Evolutionary conservation across 1,140 invertebrate genomes (phyloP).

Genomic region (Aphis craccivora): DNA sequence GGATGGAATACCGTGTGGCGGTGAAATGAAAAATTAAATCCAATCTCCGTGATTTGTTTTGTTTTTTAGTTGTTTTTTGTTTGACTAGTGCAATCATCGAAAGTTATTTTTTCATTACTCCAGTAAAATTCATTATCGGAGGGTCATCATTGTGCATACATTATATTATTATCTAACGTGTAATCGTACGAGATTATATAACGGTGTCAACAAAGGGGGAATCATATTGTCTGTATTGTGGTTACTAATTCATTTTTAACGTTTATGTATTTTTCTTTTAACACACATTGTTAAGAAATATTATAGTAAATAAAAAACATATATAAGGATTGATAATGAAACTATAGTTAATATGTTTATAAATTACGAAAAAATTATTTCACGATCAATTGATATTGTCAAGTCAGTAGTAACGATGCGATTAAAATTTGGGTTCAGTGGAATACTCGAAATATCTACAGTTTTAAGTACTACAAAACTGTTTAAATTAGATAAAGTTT

Average conservation of each 20-base stretch:
- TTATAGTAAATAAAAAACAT: neutral
- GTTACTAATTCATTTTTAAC: neutral
- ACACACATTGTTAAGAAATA: neutral
- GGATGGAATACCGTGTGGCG: slow-evolving; percentile 18
- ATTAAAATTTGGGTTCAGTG: neutral
- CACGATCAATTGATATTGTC: neutral
- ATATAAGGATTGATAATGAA: neutral
- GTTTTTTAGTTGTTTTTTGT: slow-evolving; percentile 22
- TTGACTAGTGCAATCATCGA: neutral
- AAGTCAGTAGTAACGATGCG: neutral
- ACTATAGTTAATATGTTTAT: neutral
- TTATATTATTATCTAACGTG: slow-evolving; percentile 25
- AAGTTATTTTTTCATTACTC: slow-evolving; percentile 22
- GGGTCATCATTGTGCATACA: slow-evolving; percentile 34
- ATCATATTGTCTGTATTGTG: neutral
- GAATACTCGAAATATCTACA: neutral
- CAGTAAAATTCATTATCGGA: neutral
- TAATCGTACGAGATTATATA: slow-evolving; percentile 1
- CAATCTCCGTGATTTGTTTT: slow-evolving; percentile 30
- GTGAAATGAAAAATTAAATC: slow-evolving; percentile 54
- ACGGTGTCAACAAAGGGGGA: neutral
- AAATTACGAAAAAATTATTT: neutral
- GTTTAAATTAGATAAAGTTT: neutral
- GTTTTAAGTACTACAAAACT: neutral
- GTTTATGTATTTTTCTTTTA: neutral